Evolutionary conservation across 1,140 invertebrate species (phyloP), one percentile per base, ranked within the genome.

Genomic region (Cotesia vestalis): DNA sequence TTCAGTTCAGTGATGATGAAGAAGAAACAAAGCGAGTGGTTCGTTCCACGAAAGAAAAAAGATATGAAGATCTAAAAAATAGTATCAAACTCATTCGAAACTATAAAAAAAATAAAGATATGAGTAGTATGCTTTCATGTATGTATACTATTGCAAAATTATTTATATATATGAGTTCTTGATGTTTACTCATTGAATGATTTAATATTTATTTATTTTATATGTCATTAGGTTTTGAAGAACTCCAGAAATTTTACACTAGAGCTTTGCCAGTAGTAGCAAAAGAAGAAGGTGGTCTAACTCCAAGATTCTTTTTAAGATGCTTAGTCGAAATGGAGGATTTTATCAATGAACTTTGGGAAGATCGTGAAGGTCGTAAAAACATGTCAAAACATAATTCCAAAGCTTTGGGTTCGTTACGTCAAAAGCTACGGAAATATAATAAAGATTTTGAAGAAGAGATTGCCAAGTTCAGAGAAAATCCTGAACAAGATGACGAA

Each of bases 51-150:
- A 98, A 98, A 85, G 98, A 99, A 79, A 99, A 99, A 85, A 90
- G 96, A 75, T 99, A 96, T 90, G 97, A 98, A 83, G 97, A 99
- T 78, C 88, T 99, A 3, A 93, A 93, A 55, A 94, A 93, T 76
- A 91, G 97, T 36, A 98, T 99, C 70, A 97, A 97, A 83, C 92
- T 93, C 67, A 92, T 99, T 63, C 90, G 93, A 74, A 99, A 99
- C 85, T 95, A 94, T 79, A 96, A 97, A 83, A 99, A 99, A 84
- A 99, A 98, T 77, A 99, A 98, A 85, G 98, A 99, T 85, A 96
- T 99, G 90, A 93, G 95, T 38, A 98, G 95, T 79, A 93, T 99
- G 79, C 86, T 99, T 14, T 92, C 92, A 76, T 95, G 96, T 94
- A 88, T 86, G 88, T 88, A 73, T 69, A 20, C 3, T 51, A n/a